These are phyloP conservation scores for Drosophila buzzatii DNA, from an alignment of 2,888 invertebrate species.

Conservation along the genomic window DNA sequence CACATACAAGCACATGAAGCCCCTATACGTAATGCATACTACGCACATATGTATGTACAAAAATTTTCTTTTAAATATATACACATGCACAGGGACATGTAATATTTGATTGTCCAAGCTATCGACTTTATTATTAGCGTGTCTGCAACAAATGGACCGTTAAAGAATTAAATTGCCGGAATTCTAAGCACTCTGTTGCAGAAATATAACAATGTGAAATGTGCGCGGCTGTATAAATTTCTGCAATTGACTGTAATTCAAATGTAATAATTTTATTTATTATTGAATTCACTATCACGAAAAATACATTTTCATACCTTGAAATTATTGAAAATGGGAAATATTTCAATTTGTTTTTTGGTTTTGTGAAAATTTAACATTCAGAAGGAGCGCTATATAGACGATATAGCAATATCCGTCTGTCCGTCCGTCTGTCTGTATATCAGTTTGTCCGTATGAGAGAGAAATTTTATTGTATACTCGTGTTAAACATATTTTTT, in stretches of 20 bases:
- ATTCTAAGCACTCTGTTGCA: conserved; percentile 42
- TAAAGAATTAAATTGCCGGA: conserved; percentile 56
- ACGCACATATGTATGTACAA: not conserved
- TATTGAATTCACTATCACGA: not conserved
- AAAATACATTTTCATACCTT: too few species aligned
- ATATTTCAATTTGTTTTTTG: too few species aligned
- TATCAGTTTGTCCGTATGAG: too few species aligned
- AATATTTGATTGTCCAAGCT: conserved; percentile 14
- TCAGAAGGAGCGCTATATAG: too few species aligned
- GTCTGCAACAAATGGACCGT: conserved; percentile 62
- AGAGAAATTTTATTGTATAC: too few species aligned
- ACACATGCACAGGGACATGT: conserved; percentile 4
- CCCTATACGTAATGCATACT: not conserved
- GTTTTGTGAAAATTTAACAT: too few species aligned
- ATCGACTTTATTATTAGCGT: conserved; percentile 59
- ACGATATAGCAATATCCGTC: too few species aligned
- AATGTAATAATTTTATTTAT: not conserved
- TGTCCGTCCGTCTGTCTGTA: too few species aligned
- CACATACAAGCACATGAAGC: conserved; percentile 19
- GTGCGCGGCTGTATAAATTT: not conserved
- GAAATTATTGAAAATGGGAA: too few species aligned
- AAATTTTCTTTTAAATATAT: not conserved
- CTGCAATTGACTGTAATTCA: too few species aligned
- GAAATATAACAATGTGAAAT: conserved; percentile 10
- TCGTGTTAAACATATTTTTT: too few species aligned